Evolutionary conservation across 2,797 vertebrate species (phyloP).

Genomic region (Myotis myotis): DNA sequence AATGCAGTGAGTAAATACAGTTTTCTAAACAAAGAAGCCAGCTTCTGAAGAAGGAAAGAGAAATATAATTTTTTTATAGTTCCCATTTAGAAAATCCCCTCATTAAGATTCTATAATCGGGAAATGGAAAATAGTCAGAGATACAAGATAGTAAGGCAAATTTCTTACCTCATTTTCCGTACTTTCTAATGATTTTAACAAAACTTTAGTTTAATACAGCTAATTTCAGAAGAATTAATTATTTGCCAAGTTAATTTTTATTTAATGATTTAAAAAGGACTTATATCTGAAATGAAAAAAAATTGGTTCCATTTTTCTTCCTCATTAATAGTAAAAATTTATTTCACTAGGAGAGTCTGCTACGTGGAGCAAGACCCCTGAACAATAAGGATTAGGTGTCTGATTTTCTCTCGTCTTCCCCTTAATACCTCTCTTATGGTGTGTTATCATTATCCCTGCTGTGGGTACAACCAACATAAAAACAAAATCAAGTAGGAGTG

Average conservation of each 20-base stretch:
- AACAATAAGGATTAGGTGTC: background rate
- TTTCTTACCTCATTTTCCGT: conserved; percentile 15
- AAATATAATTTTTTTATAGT: conserved; percentile 50
- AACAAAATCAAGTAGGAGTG: background rate
- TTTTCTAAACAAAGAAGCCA: conserved; percentile 52
- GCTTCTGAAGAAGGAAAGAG: conserved; percentile 53
- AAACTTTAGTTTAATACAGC: conserved; percentile 20
- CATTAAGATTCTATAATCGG: conserved; percentile 44
- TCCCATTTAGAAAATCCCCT: conserved; percentile 54
- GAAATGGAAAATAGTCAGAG: conserved; percentile 45
- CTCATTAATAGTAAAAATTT: conserved; percentile 24
- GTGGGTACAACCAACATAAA: background rate
- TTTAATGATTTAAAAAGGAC: conserved; percentile 29
- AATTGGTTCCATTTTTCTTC: conserved; percentile 12
- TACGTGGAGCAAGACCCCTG: background rate
- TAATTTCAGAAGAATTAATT: conserved; percentile 50
- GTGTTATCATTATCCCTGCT: background rate
- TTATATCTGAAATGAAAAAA: background rate
- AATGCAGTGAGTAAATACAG: conserved; percentile 60
- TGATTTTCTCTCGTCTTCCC: background rate
- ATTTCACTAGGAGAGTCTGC: background rate
- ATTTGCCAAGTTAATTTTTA: background rate
- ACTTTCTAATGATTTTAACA: conserved; percentile 27
- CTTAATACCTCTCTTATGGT: background rate
- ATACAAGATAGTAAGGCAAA: background rate